These are phyloP conservation scores for Trichogramma dendrolimi DNA, from an alignment of 2,888 invertebrate species.

Conservation along the genomic window DNA sequence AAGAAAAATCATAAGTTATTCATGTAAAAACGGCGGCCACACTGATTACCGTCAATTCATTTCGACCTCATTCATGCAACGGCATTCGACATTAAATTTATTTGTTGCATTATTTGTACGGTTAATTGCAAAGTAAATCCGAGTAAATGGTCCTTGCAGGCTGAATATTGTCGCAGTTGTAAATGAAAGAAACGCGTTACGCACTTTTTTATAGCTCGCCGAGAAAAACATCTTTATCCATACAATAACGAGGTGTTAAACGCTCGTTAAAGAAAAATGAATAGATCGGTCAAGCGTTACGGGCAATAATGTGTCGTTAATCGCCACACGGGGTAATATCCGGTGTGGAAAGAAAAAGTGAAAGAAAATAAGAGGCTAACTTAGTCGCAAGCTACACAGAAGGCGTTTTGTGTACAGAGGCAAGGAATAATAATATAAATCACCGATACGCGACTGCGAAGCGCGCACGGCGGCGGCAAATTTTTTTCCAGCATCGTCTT, in stretches of 20 bases:
- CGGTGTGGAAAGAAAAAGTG: constrained; percentile 1
- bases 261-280: constrained; percentile 9
- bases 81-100: too few species aligned
- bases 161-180: too few species aligned
- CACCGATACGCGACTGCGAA: background rate
- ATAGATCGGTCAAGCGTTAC: constrained; percentile 4
- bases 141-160: too few species aligned
- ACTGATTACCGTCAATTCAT: too few species aligned
- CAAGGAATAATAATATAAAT: background rate
- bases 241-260: constrained; percentile 15
- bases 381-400: background rate
- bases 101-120: too few species aligned
- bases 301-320: constrained; percentile 14
- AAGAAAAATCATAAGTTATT: too few species aligned
- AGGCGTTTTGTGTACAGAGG: constrained; percentile 19
- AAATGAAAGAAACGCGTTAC: too few species aligned
- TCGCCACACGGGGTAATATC: constrained; percentile 19
- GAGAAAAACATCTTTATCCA: background rate
- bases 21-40: too few species aligned
- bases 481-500: too few species aligned
- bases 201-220: too few species aligned
- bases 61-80: too few species aligned
- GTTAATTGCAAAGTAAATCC: too few species aligned
- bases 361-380: constrained; percentile 1
- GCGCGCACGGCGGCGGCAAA: background rate